These are phyloP conservation scores for Tinea trinotella DNA, from an alignment of 2,888 invertebrate genomes.

Conservation along the genomic window DNA sequence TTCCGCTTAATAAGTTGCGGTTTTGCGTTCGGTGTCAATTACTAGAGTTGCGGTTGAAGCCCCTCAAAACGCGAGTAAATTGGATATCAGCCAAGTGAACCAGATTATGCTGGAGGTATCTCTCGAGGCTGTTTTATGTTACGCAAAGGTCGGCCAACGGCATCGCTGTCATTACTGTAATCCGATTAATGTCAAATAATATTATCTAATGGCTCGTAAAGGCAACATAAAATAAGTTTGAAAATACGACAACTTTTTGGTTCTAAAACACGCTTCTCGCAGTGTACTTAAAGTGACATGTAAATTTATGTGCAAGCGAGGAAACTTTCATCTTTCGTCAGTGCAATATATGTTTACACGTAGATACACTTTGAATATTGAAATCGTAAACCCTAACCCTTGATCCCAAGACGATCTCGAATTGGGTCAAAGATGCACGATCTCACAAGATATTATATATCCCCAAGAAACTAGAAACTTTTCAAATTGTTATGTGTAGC, in stretches of 20 bases:
- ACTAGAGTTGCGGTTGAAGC: conserved; percentile 59
- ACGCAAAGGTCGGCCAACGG: conserved; percentile 41
- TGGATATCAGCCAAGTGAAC: conserved; percentile 58
- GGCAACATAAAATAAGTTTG: not conserved
- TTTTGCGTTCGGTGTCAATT: conserved; percentile 61
- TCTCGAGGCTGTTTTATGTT: conserved; percentile 46
- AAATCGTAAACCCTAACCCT: conserved; percentile 59
- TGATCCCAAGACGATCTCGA: conserved; percentile 47
- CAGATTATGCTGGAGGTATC: conserved; percentile 40
- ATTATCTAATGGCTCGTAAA: not conserved
- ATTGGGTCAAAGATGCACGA: conserved; percentile 48
- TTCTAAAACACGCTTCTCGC: not conserved
- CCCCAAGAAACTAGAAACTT: conserved; percentile 1
- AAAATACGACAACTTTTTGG: not conserved
- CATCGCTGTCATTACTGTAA: conserved; percentile 24
- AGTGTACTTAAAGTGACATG: not conserved
- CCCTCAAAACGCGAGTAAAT: conserved; percentile 54
- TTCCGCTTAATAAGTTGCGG: conserved; percentile 50
- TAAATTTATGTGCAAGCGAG: not conserved
- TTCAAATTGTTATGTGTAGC: not conserved
- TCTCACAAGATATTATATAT: conserved; percentile 18
- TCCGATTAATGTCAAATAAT: not conserved
- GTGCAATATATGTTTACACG: not conserved
- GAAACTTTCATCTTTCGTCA: not conserved
- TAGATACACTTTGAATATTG: conserved; percentile 39